Evolutionary conservation across 2,797 vertebrate species (phyloP).

Genomic region (Macroramphosus scolopax): DNA sequence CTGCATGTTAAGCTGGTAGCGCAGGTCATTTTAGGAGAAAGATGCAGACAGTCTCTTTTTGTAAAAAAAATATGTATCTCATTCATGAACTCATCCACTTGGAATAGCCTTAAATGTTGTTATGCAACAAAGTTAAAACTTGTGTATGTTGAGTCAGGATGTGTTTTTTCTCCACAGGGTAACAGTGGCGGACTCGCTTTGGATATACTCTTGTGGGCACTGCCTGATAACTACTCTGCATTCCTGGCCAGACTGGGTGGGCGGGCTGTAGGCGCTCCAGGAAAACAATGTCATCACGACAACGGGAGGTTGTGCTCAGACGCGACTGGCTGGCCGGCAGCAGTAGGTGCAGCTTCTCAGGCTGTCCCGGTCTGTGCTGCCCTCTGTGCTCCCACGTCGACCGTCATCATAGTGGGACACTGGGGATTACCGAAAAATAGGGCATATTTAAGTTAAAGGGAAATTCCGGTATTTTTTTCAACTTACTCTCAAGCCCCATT

Average conservation of each 20-base stretch:
- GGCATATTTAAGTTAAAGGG: no score
- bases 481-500: no score
- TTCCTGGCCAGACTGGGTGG: constrained; percentile 77
- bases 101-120: constrained; percentile 11
- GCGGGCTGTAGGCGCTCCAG: constrained; percentile 44
- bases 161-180: no score
- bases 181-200: no score
- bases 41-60: constrained; percentile 26
- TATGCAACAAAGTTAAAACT: constrained; percentile 11
- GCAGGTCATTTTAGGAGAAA: constrained; percentile 10
- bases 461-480: no score
- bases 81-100: no score
- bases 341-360: constrained; percentile 83
- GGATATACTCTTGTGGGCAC: constrained; percentile 43
- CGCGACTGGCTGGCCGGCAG: constrained; percentile 82
- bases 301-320: constrained; percentile 65
- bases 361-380: constrained; percentile 77
- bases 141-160: constrained; percentile 18
- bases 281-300: constrained; percentile 39
- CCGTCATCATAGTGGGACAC: constrained; percentile 81
- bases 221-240: constrained; percentile 68
- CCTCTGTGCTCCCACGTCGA: constrained; percentile 74
- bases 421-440: constrained; percentile 43
- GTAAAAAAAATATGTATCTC: no score
- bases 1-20: constrained; percentile 2